Evolutionary conservation across 2,888 invertebrate species (phyloP).

Genomic region (Dusona sp.): DNA sequence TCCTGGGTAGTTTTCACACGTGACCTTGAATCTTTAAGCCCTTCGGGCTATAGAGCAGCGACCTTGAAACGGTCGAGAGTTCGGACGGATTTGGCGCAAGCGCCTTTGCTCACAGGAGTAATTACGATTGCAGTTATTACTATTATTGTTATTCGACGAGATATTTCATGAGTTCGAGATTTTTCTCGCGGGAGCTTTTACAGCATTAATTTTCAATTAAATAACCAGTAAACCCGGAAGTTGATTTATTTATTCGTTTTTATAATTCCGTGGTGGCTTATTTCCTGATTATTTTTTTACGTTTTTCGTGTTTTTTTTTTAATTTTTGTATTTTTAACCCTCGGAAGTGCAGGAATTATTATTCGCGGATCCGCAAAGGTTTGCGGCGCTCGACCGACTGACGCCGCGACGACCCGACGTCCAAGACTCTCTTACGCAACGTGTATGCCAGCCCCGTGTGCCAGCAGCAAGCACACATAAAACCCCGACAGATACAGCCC

Average conservation of each 20-base stretch:
- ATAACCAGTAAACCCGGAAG: not conserved
- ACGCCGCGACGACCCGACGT: constrained; percentile 79
- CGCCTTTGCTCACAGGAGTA: constrained; percentile 8
- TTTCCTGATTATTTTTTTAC: not conserved
- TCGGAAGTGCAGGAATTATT: constrained; percentile 57
- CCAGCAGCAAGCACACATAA: constrained; percentile 56
- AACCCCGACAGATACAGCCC: constrained; percentile 64
- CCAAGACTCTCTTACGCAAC: constrained; percentile 81
- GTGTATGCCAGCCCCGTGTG: constrained; percentile 68
- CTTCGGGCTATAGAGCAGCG: constrained; percentile 35
- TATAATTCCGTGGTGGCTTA: not conserved
- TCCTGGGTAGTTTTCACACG: constrained; percentile 61
- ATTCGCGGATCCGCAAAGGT: constrained; percentile 74
- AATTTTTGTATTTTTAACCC: not conserved
- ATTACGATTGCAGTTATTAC: not conserved
- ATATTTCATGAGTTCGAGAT: not conserved
- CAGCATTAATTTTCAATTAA: not conserved
- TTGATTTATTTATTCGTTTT: not conserved
- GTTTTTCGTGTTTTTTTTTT: constrained; percentile 6
- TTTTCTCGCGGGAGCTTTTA: not conserved
- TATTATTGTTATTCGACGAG: not conserved
- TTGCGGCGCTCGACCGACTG: constrained; percentile 79
- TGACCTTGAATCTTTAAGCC: constrained; percentile 60
- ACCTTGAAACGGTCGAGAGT: constrained; percentile 50
- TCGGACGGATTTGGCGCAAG: constrained; percentile 26